Evolutionary conservation across 2,888 invertebrate species (phyloP).

Genomic region (Abrostola tripartita): DNA sequence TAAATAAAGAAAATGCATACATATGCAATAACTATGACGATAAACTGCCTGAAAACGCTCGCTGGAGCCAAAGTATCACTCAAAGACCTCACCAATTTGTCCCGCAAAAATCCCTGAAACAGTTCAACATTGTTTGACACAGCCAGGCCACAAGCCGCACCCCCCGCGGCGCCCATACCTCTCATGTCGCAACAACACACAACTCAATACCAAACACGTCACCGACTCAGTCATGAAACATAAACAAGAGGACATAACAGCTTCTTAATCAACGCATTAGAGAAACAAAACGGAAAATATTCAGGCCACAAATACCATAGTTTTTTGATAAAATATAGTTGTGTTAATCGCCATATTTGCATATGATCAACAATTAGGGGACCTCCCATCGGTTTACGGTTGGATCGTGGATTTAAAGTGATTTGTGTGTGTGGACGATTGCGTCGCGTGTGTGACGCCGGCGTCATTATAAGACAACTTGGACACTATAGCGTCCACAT

Average conservation of each 20-base stretch:
- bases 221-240: constrained; percentile 32
- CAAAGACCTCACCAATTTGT: too few species aligned
- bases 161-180: constrained; percentile 44
- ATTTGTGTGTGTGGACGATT: constrained; percentile 74
- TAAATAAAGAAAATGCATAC: too few species aligned
- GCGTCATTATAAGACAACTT: constrained; percentile 55
- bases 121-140: too few species aligned
- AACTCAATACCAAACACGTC: constrained; percentile 46
- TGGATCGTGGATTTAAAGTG: constrained; percentile 68
- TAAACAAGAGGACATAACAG: constrained; percentile 50
- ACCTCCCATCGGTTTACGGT: constrained; percentile 75
- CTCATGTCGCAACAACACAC: constrained; percentile 28
- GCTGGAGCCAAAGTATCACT: too few species aligned
- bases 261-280: constrained; percentile 45
- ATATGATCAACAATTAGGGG: constrained; percentile 82
- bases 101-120: too few species aligned
- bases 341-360: constrained; percentile 74
- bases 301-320: constrained; percentile 42
- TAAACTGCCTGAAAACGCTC: too few species aligned
- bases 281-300: constrained; percentile 24
- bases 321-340: constrained; percentile 55
- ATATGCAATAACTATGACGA: too few species aligned
- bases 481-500: too few species aligned
- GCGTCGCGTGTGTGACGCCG: constrained; percentile 75
- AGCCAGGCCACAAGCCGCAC: too few species aligned